phyloP scores from a whole-genome alignment of 1,140 invertebrate species.

The Ceratoteleas bidentatus region DNA sequence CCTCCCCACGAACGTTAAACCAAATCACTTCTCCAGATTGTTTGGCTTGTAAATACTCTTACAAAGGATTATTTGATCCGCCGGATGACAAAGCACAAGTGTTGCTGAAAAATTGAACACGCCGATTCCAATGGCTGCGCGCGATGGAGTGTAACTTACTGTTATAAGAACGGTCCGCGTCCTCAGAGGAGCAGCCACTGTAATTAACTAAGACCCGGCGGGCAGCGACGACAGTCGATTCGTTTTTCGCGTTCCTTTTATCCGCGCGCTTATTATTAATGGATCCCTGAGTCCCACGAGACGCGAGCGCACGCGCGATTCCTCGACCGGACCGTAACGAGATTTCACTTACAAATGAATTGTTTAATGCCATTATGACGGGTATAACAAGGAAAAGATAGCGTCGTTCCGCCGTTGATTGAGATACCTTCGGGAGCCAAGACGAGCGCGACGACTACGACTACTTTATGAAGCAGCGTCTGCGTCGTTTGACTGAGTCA shows the following conservation, averaged over 20 bases:
- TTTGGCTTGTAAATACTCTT: slow-evolving; percentile 52
- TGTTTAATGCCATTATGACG: slow-evolving; percentile 64
- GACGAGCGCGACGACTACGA: slow-evolving; percentile 38
- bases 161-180: slow-evolving; percentile 33
- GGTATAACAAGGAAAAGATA: slow-evolving; percentile 51
- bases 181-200: slow-evolving; percentile 33
- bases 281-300: slow-evolving; percentile 54
- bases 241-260: slow-evolving; percentile 34
- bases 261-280: slow-evolving; percentile 61
- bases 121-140: slow-evolving; percentile 41
- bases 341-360: slow-evolving; percentile 66
- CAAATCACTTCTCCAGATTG: background rate
- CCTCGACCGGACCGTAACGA: slow-evolving; percentile 34
- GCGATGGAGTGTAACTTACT: slow-evolving; percentile 45
- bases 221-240: slow-evolving; percentile 54
- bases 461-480: slow-evolving; percentile 29
- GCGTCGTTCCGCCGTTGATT: slow-evolving; percentile 46
- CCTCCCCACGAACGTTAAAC: no score
- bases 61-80: slow-evolving; percentile 30
- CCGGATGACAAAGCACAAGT: slow-evolving; percentile 25
- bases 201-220: slow-evolving; percentile 64
- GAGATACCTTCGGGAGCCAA: slow-evolving; percentile 51
- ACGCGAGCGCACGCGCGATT: slow-evolving; percentile 36
- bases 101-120: slow-evolving; percentile 49
- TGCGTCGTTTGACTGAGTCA: slow-evolving; percentile 3